A percentile compares a stretch with the other conserved stretches of the same genome.
Conservation (phyloP, 1,140 invertebrate genomes). For the Potamilus streckersoni region DNA sequence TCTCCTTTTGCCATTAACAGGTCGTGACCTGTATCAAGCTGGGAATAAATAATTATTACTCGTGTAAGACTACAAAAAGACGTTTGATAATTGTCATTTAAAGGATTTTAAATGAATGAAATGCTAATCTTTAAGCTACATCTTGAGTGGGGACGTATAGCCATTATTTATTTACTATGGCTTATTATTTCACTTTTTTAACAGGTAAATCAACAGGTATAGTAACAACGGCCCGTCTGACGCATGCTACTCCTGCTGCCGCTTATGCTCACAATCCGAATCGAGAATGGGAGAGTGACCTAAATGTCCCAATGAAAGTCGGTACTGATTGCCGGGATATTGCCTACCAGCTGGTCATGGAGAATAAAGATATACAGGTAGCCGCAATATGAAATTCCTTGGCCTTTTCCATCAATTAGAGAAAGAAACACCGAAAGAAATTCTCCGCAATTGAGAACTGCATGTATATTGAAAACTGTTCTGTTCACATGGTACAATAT, state of each 20-base stretch:
- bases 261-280: slow-evolving; percentile 83
- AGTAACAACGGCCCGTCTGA: slow-evolving; percentile 90
- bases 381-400: not conserved
- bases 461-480: not conserved
- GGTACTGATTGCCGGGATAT: slow-evolving; percentile 67
- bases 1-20: no score
- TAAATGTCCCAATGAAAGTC: slow-evolving; percentile 30
- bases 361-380: slow-evolving; percentile 42
- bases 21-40: no score
- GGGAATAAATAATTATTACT: not conserved
- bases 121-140: not conserved
- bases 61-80: not conserved
- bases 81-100: not conserved
- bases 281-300: slow-evolving; percentile 63
- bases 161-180: not conserved
- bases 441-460: not conserved
- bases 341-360: slow-evolving; percentile 54
- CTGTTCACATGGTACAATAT: not conserved
- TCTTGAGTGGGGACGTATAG: not conserved
- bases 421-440: not conserved
- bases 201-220: slow-evolving; percentile 85
- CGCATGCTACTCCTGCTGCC: slow-evolving; percentile 90
- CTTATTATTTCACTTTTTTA: not conserved
- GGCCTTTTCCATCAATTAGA: not conserved
- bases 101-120: not conserved